Evolutionary conservation across 2,113 vertebrate species (phyloP), one percentile per base, ranked within the genome.

Genomic region (Poeciliopsis prolifica): DNA sequence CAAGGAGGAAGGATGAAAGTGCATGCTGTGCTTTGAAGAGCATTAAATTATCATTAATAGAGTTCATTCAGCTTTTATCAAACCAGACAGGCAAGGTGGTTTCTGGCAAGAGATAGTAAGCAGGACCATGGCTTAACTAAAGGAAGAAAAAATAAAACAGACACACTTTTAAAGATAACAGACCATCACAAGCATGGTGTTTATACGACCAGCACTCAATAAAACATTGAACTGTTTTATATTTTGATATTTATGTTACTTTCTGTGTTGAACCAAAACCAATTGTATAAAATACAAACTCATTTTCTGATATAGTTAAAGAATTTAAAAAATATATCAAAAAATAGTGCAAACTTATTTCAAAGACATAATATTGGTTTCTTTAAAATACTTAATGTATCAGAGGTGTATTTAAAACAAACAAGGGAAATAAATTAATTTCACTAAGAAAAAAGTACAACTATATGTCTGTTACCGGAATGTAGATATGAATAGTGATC

Each of bases 1-100:
- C 71, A 73, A 63, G 68, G 35, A 68, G 62, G 65, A 70, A 72
- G 80, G 83, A 91, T 89, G 68, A 90, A 85, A 88, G 85, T 61
- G n/a, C 12, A 9, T 3, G 62, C 37, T 54, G 48, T 14, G 69
- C 86, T 91, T 86, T 91, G 83, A 89, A 75, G 78, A 48, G 26
- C 54, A 44, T 67, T 26, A 81, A 80, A 13, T 12, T 28, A 68
- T 61, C 24, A 68, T 73, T 42, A 84, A 77, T 74, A 15, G 42
- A 63, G 66, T 87, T 62, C 72, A 31, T 13, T 64, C 3, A 5
- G 37, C 58, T 81, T 87, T 84, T 28, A 86, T 76, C 29, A 30
- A 30, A 61, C 17, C 70, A 77, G 67, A 71, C 69, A 71, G 79
- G 19, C 58, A 71, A 48, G 29, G 70, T 68, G 68, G 37, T 61